Conservation (phyloP, 2,797 vertebrate species). For the Centropyge bicolor region DNA sequence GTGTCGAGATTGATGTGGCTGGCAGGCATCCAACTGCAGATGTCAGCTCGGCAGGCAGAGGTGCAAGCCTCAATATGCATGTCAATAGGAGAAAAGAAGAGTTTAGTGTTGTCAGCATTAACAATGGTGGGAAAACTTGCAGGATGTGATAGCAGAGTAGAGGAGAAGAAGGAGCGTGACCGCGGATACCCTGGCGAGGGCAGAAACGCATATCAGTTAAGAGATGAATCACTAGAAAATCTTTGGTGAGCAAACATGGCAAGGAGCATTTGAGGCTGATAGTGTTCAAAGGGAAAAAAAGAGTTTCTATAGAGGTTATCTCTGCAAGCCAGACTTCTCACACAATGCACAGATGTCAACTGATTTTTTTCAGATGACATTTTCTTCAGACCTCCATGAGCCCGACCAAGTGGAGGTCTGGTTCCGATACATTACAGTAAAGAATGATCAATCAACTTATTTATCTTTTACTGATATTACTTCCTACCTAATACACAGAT, state of each 20-base stretch:
- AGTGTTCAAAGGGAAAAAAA: constrained; percentile 25
- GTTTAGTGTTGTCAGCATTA: constrained; percentile 47
- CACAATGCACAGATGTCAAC: constrained; percentile 9
- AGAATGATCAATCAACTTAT: background rate
- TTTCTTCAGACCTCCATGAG: constrained; percentile 12
- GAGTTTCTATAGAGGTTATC: background rate
- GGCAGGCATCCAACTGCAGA: constrained; percentile 53
- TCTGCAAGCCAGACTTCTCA: constrained; percentile 20
- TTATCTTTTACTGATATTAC: background rate
- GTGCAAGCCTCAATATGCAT: constrained; percentile 27
- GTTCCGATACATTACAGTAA: background rate
- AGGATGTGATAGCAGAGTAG: constrained; percentile 18
- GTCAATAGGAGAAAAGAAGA: constrained; percentile 38
- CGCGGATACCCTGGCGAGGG: constrained; percentile 9
- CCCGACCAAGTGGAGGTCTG: background rate
- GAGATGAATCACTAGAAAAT: constrained; percentile 16
- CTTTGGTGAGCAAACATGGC: constrained; percentile 24
- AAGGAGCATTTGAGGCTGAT: constrained; percentile 9
- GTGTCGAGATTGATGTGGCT: constrained; percentile 43
- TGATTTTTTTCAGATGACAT: constrained; percentile 36
- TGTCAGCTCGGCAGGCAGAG: constrained; percentile 52
- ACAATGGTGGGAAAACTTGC: constrained; percentile 14
- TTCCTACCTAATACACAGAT: background rate
- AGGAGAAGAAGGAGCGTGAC: constrained; percentile 29
- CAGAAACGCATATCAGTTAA: constrained; percentile 3